A percentile compares a stretch with the other conserved stretches of the same genome.
These are phyloP conservation scores for Hestina assimilis DNA, from an alignment of 1,140 invertebrate species.

Conservation along the genomic window DNA sequence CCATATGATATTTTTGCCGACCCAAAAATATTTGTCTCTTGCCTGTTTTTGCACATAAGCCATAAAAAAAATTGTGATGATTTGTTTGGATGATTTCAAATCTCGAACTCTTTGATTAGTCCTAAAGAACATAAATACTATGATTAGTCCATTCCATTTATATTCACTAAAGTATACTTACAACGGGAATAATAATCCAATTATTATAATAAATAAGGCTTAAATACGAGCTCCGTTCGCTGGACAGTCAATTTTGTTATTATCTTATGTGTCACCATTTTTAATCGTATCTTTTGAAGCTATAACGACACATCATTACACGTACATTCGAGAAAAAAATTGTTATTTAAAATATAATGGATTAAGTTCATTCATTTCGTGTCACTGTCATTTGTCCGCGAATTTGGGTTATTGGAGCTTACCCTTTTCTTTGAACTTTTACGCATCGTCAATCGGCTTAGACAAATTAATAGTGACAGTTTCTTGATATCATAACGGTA, in stretches of 20 bases:
- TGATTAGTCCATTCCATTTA: too few species aligned
- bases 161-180: too few species aligned
- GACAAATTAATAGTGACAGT: background rate
- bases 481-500: background rate
- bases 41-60: too few species aligned
- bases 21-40: too few species aligned
- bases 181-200: too few species aligned
- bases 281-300: conserved; percentile 10
- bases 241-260: background rate
- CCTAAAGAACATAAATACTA: too few species aligned
- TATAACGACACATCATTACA: background rate
- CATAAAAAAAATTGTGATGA: too few species aligned
- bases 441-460: conserved; percentile 12
- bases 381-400: conserved; percentile 17
- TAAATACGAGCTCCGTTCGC: conserved; percentile 14
- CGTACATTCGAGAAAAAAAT: conserved; percentile 5
- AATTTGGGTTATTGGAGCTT: conserved; percentile 14
- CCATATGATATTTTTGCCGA: too few species aligned
- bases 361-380: conserved; percentile 10
- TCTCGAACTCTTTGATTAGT: too few species aligned
- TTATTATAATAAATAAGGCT: background rate
- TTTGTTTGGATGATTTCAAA: too few species aligned
- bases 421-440: conserved; percentile 9
- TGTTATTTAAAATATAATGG: background rate
- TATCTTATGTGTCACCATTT: conserved; percentile 7